These are phyloP conservation scores for Phalera bucephala DNA, from an alignment of 2,888 invertebrate species.

Conservation along the genomic window DNA sequence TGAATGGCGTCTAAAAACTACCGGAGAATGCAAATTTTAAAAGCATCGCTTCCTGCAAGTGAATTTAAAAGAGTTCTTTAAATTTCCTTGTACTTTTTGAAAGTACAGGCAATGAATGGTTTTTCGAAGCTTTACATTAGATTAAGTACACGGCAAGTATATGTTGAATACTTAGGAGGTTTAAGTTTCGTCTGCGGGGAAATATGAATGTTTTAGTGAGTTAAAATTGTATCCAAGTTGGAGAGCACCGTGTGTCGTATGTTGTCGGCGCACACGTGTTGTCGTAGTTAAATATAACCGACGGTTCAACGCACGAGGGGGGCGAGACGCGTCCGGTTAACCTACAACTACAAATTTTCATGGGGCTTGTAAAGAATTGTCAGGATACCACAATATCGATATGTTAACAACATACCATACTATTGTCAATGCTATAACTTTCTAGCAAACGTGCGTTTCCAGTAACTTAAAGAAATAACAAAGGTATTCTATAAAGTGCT, in stretches of 20 bases:
- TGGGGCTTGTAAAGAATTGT: conserved; percentile 21
- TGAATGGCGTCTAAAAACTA: conserved; percentile 49
- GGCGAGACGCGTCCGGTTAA: conserved; percentile 64
- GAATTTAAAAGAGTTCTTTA: conserved; percentile 42
- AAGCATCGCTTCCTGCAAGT: conserved; percentile 43
- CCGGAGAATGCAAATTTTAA: conserved; percentile 49
- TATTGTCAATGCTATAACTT: too few relatives aligned
- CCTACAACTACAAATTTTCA: conserved; percentile 55
- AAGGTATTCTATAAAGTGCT: neutral
- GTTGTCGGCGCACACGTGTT: conserved; percentile 68
- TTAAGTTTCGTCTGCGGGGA: conserved; percentile 3
- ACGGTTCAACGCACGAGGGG: conserved; percentile 76
- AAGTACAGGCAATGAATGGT: conserved; percentile 37
- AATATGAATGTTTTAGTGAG: conserved; percentile 39
- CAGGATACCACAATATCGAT: conserved; percentile 8
- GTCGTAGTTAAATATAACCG: conserved; percentile 79
- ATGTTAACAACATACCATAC: neutral
- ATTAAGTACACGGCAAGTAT: neutral
- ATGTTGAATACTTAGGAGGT: conserved; percentile 3
- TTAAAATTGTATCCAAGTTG: conserved; percentile 55
- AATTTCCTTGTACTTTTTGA: conserved; percentile 36
- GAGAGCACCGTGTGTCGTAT: conserved; percentile 56
- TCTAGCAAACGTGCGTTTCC: neutral
- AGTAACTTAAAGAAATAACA: neutral
- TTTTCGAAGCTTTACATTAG: conserved; percentile 22